Base-by-base conservation (phyloP, 2,888 invertebrate species). In the Galerucella nymphaeae region DNA sequence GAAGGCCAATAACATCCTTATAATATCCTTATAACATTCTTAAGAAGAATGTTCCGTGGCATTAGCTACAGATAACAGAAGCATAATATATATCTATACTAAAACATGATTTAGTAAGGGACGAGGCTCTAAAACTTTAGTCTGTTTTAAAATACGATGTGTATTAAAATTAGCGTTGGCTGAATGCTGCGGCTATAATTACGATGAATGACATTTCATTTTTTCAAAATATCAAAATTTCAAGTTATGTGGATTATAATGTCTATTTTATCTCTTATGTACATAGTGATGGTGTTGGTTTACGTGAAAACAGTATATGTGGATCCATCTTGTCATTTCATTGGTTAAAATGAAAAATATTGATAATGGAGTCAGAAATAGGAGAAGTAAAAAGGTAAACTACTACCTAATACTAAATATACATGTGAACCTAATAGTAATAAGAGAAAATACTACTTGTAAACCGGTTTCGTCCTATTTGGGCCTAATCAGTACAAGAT, bases 1-100 rank as follows among this genome's bases (percentile, higher is more conserved):
- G 82, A 80, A 77, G 81, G 82, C 83, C 83, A 82, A 84, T 85
- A 83, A 83, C 82, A 81, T 82, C 80, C 81, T 80, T 80, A 81
- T 69, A 69, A 62, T 62, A 69, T 69, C 62, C 63, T 70, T 57
- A 84, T 84, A 83, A 83, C 82, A 81, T 82, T 81, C 81, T 80
- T 80, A 81, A 83, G 83, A 83, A 80, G 81, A 81, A 84, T 83
- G 83, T 81, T 80, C 80, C 63, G 78, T 75, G 75, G 80, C 82
- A 84, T 84, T 84, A 82, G 82, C 78, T 77, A 58, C 73, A 83
- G 83, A 84, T 83, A 83, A 83, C 82, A 80, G 81, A 79, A 82
- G 82, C 80, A 80, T 78, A 83, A 80, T 78, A 83, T 53, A 53
- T 10, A 18, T 30, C 30, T 53, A 53, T 82, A 83, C 83, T 84